phyloP scores from a whole-genome alignment of 2,888 invertebrate species.

The Chaetogeoica ovagalla region DNA sequence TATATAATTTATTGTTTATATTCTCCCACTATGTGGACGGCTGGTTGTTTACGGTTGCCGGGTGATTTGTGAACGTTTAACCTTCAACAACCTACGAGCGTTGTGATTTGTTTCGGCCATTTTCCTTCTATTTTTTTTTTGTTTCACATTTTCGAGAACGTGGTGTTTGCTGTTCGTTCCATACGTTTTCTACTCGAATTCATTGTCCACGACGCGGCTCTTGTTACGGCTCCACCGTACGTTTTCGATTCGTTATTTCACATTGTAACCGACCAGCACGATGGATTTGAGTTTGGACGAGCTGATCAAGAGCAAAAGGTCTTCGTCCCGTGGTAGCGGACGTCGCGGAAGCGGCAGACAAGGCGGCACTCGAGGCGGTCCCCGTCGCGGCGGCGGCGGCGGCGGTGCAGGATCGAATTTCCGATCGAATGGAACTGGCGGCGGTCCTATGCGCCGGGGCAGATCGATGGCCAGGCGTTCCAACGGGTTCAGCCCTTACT shows the following conservation, averaged over 20 bases:
- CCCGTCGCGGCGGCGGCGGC: constrained; percentile 62
- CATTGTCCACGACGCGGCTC: background rate
- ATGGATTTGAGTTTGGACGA: constrained; percentile 98
- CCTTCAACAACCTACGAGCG: no score
- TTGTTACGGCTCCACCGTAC: background rate
- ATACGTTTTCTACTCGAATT: background rate
- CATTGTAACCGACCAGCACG: background rate
- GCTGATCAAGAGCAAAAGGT: constrained; percentile 83
- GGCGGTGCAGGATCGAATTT: constrained; percentile 60
- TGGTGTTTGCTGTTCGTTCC: background rate
- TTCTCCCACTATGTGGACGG: no score
- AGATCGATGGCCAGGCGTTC: constrained; percentile 66
- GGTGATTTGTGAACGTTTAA: no score
- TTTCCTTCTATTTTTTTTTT: background rate
- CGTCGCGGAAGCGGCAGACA: constrained; percentile 62
- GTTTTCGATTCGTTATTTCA: no score
- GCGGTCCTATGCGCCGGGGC: constrained; percentile 61
- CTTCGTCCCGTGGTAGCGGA: constrained; percentile 66
- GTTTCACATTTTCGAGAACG: background rate
- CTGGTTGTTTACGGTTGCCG: no score
- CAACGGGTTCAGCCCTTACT: constrained; percentile 65
- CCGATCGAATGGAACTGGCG: constrained; percentile 61
- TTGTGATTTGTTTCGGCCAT: background rate
- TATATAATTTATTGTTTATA: no score
- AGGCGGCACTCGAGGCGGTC: constrained; percentile 61